Evolutionary conservation across 2,888 invertebrate species (phyloP).

Genomic region (Euzetes globulus): DNA sequence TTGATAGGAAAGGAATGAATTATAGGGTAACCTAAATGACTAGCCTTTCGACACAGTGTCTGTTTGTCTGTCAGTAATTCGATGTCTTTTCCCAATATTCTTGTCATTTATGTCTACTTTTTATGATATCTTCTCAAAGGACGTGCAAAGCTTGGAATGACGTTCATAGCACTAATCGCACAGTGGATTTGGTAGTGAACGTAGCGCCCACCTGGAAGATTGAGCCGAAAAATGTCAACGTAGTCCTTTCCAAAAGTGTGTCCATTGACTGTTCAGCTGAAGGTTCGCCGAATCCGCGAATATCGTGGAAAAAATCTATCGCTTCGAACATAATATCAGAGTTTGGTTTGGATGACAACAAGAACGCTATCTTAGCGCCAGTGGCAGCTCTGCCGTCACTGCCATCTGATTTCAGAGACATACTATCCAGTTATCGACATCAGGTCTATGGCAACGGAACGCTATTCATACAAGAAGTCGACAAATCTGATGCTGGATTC

Average conservation of each 20-base stretch:
- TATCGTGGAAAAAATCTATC: conserved; percentile 40
- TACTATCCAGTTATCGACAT: conserved; percentile 37
- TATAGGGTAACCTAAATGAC: not conserved
- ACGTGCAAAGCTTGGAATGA: conserved; percentile 47
- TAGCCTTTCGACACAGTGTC: not conserved
- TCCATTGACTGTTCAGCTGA: conserved; percentile 40
- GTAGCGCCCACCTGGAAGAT: conserved; percentile 44
- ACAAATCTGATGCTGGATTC: conserved; percentile 42
- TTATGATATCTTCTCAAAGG: conserved; percentile 24
- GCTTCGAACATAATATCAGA: not conserved
- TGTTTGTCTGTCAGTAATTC: not conserved
- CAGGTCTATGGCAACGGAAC: conserved; percentile 40
- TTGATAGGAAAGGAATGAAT: not conserved
- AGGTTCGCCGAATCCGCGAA: conserved; percentile 39
- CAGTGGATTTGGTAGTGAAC: conserved; percentile 46
- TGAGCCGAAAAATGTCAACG: conserved; percentile 39
- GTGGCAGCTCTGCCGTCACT: conserved; percentile 10
- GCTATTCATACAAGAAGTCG: conserved; percentile 41
- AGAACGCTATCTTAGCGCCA: not conserved
- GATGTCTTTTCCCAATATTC: not conserved
- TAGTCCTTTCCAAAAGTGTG: conserved; percentile 38
- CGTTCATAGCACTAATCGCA: conserved; percentile 40
- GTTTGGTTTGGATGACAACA: not conserved
- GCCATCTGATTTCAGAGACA: conserved; percentile 37
- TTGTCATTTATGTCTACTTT: not conserved